A percentile compares a stretch with the other conserved stretches of the same genome.
These are phyloP conservation scores for Drosophila robusta DNA, from an alignment of 2,888 invertebrate species.

Conservation along the genomic window DNA sequence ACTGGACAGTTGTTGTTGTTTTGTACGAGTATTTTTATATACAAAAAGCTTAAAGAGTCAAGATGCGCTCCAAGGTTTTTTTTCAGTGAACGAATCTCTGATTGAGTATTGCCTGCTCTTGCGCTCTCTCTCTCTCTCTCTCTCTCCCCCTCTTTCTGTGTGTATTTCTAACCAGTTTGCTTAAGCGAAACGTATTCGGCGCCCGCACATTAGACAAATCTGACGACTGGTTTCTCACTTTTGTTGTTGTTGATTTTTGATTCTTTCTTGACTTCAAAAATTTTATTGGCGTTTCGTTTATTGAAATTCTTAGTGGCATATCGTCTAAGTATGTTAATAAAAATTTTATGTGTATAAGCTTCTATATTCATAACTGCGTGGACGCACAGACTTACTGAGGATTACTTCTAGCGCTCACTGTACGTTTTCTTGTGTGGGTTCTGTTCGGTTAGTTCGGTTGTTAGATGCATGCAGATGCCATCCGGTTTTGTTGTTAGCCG, in stretches of 20 bases:
- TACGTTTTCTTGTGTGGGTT: conserved; percentile 30
- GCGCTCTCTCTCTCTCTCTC: neutral
- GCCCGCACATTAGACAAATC: conserved; percentile 69
- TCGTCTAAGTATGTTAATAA: conserved; percentile 55
- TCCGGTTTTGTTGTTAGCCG: conserved; percentile 64
- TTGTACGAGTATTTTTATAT: conserved; percentile 3
- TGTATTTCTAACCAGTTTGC: conserved; percentile 70
- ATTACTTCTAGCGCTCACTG: conserved; percentile 34
- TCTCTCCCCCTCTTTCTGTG: conserved; percentile 14
- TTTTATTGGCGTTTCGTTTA: conserved; percentile 67
- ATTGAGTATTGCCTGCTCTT: conserved; percentile 29
- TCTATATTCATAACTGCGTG: conserved; percentile 31
- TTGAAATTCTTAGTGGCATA: conserved; percentile 57
- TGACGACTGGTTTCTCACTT: conserved; percentile 68
- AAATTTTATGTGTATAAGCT: conserved; percentile 27
- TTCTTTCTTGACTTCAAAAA: conserved; percentile 12
- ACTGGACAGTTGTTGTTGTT: neutral
- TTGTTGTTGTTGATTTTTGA: conserved; percentile 21
- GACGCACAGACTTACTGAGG: conserved; percentile 5
- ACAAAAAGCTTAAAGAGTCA: conserved; percentile 56
- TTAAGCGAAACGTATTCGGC: conserved; percentile 31
- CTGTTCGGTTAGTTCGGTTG: conserved; percentile 13
- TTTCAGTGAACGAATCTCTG: conserved; percentile 20
- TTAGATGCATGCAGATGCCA: conserved; percentile 73
- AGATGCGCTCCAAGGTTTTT: conserved; percentile 77